Conservation (phyloP, 2,888 invertebrate species). For the Acrobasis repandana region DNA sequence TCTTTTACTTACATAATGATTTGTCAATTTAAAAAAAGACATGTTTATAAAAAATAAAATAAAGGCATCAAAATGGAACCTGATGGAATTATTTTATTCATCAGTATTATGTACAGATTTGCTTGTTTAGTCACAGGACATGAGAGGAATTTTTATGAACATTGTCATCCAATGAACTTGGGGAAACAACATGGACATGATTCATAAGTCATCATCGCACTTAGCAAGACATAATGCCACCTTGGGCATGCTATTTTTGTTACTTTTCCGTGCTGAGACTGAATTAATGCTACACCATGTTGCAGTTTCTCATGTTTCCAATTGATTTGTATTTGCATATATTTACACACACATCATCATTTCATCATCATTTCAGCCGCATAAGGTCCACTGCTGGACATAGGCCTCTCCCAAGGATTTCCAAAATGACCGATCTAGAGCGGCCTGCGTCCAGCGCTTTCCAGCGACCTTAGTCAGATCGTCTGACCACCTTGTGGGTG, state of each 20-base stretch:
- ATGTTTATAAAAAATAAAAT: too few relatives aligned
- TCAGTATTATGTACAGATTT: not conserved
- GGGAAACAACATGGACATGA: not conserved
- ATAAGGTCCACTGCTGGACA: too few relatives aligned
- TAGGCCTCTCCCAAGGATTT: too few relatives aligned
- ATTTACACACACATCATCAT: not conserved
- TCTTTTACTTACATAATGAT: too few relatives aligned
- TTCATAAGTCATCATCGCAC: not conserved
- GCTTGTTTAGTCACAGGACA: not conserved
- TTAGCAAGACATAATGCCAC: not conserved
- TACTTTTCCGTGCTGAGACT: not conserved
- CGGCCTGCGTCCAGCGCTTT: too few relatives aligned
- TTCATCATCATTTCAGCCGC: too few relatives aligned
- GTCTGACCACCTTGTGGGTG: too few relatives aligned
- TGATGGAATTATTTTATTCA: not conserved
- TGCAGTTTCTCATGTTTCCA: slow-evolving; percentile 2
- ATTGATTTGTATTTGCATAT: slow-evolving; percentile 3
- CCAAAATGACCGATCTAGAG: too few relatives aligned
- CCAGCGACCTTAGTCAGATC: too few relatives aligned
- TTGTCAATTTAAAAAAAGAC: too few relatives aligned
- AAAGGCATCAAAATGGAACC: not conserved
- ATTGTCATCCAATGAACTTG: slow-evolving; percentile 5
- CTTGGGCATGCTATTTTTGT: not conserved
- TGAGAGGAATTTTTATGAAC: not conserved
- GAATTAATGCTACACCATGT: slow-evolving; percentile 1